Percentiles rank a stretch among this genome's conserved stretches.
Conservation (phyloP, 2,888 invertebrate species). For the Agrilus biguttatus region DNA sequence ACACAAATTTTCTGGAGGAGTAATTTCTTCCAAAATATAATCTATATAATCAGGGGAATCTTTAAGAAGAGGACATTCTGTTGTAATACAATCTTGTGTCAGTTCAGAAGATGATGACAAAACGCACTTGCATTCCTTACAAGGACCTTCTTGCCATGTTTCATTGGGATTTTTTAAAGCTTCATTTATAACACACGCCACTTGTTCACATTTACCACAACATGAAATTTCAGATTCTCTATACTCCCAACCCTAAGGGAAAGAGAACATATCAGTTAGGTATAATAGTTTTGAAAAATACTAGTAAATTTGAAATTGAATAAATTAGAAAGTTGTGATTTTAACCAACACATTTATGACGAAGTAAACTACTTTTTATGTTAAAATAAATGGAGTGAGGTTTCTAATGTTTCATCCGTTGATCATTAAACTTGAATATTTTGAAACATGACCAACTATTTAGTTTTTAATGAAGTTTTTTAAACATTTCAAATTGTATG, state of each 20-base stretch:
- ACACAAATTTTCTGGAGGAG: constrained; percentile 43
- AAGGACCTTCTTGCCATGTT: constrained; percentile 57
- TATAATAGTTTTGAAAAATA: too few relatives aligned
- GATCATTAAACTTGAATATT: too few relatives aligned
- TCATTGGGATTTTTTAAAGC: constrained; percentile 35
- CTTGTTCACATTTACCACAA: constrained; percentile 50
- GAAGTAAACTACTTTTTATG: too few relatives aligned
- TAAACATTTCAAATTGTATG: too few relatives aligned
- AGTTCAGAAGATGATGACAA: constrained; percentile 22
- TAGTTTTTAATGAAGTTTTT: too few relatives aligned
- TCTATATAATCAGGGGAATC: constrained; percentile 33
- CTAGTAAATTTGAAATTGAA: too few relatives aligned
- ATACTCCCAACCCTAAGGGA: constrained; percentile 45
- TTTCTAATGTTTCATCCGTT: too few relatives aligned
- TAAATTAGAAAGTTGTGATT: too few relatives aligned
- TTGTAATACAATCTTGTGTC: constrained; percentile 33
- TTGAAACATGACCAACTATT: too few relatives aligned
- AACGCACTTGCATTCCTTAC: constrained; percentile 46
- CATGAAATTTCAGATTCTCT: constrained; percentile 32
- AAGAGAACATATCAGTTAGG: too few relatives aligned
- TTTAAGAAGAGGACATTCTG: constrained; percentile 36
- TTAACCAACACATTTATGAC: too few relatives aligned
- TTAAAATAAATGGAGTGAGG: too few relatives aligned
- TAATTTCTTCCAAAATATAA: constrained; percentile 38
- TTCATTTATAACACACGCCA: constrained; percentile 43